These are phyloP conservation scores for Heliconius congener DNA, from an alignment of 1,140 invertebrate genomes.

Conservation along the genomic window DNA sequence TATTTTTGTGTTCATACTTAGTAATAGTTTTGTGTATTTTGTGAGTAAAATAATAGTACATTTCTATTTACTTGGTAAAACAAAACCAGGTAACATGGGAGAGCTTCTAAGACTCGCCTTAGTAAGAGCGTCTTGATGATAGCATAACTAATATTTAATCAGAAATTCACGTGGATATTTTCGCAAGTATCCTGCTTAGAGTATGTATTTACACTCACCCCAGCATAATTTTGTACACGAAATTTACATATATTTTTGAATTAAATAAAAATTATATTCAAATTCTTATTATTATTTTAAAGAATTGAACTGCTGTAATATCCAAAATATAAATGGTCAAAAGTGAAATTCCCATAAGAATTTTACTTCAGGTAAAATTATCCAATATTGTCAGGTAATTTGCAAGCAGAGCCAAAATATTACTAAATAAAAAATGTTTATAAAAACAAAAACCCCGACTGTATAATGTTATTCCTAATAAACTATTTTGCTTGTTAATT, in stretches of 20 bases:
- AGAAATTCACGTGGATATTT: background rate
- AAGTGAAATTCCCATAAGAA: too few relatives aligned
- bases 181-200: too few relatives aligned
- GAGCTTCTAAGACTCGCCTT: background rate
- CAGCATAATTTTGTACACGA: background rate
- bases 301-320: too few relatives aligned
- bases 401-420: background rate
- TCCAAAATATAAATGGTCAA: too few relatives aligned
- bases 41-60: background rate
- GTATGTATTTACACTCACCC: background rate
- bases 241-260: too few relatives aligned
- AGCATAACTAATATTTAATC: constrained; percentile 1
- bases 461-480: too few relatives aligned
- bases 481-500: too few relatives aligned
- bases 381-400: background rate
- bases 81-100: background rate
- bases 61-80: background rate
- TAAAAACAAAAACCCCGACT: background rate
- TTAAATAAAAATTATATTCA: too few relatives aligned
- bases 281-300: too few relatives aligned
- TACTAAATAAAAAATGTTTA: background rate
- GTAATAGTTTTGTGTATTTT: background rate
- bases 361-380: background rate
- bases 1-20: background rate
- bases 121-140: background rate